Base-by-base conservation (phyloP, 1,140 invertebrate species). In the Ceratosolen fusciceps region DNA sequence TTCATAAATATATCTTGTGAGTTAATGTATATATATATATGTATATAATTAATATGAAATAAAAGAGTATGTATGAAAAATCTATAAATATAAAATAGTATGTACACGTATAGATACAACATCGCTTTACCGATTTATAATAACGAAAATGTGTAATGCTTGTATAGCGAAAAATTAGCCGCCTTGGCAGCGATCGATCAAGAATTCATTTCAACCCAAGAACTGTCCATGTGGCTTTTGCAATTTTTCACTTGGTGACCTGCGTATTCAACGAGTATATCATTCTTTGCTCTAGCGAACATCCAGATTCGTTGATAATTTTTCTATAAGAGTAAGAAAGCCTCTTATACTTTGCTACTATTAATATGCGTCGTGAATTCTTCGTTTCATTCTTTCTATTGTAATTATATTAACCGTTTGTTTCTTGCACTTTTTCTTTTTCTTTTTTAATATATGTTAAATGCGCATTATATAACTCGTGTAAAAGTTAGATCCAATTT, bases 231-330 rank as follows among this genome's bases (percentile, higher is more conserved):
- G 58, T 31, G 29, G 29, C 58, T 60, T 31, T 60, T 16, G 58
- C 58, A 60, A 60, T 60, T 60, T 60, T 31, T 31, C 58, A 60
- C 58, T 60, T 60, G 31, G 58, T 31, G 29, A 60, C 58, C 58
- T 60, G 19, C 19, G 58, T 19, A 31, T 24, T 16, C 9, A 16
- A 60, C 58, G 58, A 29, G 31, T 60, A 60, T 60, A 60, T 24
- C 58, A 60, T 26, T 29, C 56, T 58, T 2, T 1, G 58, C 29
- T 31, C 58, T 60, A 16, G 10, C 58, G 58, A 16, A 29, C 58
- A 60, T 58, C 58, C 58, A 60, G 58, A 60, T 60, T 60, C 29
- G 29, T 31, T 31, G 24, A 10, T 60, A 31, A 31, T 60, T 60
- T 26, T 0, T 19, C 1, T 24, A 16, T 19, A 31, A 31, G 29